phyloP scores from a whole-genome alignment of 2,888 invertebrate species.

The Chaitophorus viminalis region DNA sequence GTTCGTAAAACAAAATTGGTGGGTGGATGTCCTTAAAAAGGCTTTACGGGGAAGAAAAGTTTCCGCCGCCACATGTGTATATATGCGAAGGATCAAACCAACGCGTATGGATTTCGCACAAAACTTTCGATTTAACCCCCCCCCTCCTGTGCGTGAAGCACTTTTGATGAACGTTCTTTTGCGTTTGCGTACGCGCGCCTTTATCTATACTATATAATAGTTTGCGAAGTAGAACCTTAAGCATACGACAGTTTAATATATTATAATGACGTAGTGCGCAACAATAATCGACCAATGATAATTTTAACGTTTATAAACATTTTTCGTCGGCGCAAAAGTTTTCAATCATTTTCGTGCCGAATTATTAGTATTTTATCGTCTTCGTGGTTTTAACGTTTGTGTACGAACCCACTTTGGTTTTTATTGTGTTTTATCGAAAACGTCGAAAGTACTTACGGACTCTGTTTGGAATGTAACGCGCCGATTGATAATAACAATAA shows the following conservation, averaged over 20 bases:
- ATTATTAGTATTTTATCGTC: background rate
- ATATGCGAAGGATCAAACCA: background rate
- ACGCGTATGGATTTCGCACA: background rate
- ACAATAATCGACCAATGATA: background rate
- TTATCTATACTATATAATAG: background rate
- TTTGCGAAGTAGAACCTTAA: background rate
- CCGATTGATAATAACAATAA: background rate
- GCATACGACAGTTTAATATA: background rate
- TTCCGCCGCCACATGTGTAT: background rate
- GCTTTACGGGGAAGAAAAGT: no score
- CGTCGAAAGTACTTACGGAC: background rate
- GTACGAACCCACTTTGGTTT: background rate
- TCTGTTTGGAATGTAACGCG: background rate
- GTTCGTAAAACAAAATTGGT: no score
- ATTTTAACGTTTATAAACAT: background rate
- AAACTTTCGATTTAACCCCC: background rate
- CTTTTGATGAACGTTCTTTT: background rate
- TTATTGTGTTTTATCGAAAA: slow-evolving; percentile 28
- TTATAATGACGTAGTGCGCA: background rate
- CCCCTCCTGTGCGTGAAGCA: background rate
- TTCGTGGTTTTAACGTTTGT: slow-evolving; percentile 1
- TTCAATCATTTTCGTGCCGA: background rate
- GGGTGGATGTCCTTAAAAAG: no score
- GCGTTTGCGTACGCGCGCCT: background rate
- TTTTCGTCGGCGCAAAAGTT: background rate